Percentiles rank a stretch among this genome's conserved stretches.
Evolutionary conservation across 2,113 vertebrate species (phyloP).

Genomic region (Pachycephala philippinensis): DNA sequence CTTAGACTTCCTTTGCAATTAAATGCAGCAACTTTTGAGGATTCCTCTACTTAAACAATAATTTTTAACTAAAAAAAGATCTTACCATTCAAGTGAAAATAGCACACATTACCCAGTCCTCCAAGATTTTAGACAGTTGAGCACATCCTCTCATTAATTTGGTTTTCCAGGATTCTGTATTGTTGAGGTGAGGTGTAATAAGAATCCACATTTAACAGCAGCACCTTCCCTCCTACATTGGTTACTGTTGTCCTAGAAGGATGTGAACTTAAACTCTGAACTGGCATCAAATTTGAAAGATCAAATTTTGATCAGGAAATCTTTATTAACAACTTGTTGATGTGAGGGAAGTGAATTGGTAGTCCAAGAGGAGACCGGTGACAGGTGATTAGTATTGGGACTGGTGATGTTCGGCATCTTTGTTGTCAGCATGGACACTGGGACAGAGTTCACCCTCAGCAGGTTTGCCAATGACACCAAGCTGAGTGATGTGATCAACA

Average conservation of each 20-base stretch:
- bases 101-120: neutral
- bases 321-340: neutral
- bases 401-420: neutral
- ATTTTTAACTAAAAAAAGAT: neutral
- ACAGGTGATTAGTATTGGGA: fast-evolving
- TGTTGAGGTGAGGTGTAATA: neutral
- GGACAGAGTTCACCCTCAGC: neutral
- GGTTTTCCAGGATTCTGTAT: neutral
- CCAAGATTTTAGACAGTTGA: neutral
- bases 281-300: neutral
- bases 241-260: neutral
- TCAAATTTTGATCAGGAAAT: neutral
- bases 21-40: neutral
- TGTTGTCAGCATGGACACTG: neutral
- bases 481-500: neutral
- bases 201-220: neutral
- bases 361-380: fast-evolving
- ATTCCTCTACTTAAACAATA: neutral
- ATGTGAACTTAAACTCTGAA: neutral
- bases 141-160: neutral
- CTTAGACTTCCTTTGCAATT: neutral
- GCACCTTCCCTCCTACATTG: neutral
- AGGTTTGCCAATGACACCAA: neutral
- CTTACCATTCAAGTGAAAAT: neutral
- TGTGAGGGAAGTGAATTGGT: neutral